phyloP scores from a whole-genome alignment of 2,113 vertebrate genomes.

The Trogon melanurus region DNA sequence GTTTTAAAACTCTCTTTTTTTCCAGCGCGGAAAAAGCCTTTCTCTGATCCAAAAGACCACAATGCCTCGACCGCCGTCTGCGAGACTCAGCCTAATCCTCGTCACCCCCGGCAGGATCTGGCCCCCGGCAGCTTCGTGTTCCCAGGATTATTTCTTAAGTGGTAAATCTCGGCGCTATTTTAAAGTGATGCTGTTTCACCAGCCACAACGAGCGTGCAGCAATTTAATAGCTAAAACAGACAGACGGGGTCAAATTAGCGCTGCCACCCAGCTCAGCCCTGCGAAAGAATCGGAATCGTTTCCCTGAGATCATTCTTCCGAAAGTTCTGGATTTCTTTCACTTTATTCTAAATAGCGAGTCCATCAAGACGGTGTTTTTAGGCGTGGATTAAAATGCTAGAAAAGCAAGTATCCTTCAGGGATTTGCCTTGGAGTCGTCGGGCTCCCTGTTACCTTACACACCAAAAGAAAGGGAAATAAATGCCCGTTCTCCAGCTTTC shows the following conservation, averaged over 20 bases:
- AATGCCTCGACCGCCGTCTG: rapidly evolving
- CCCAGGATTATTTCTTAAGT: background rate
- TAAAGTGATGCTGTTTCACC: background rate
- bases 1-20: background rate
- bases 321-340: background rate
- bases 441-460: background rate
- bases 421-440: background rate
- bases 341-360: background rate
- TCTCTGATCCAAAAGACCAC: background rate
- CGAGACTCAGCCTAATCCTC: background rate
- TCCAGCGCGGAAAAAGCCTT: background rate
- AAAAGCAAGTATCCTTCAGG: background rate
- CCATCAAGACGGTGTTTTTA: rapidly evolving
- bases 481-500: background rate
- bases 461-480: rapidly evolving
- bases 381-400: background rate
- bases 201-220: background rate
- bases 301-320: background rate
- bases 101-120: background rate
- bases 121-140: background rate
- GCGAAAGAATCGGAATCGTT: background rate
- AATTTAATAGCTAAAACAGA: background rate
- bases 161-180: background rate
- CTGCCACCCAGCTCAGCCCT: background rate
- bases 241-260: background rate